Conservation (phyloP, 2,888 invertebrate genomes). For the Suillia variegata region DNA sequence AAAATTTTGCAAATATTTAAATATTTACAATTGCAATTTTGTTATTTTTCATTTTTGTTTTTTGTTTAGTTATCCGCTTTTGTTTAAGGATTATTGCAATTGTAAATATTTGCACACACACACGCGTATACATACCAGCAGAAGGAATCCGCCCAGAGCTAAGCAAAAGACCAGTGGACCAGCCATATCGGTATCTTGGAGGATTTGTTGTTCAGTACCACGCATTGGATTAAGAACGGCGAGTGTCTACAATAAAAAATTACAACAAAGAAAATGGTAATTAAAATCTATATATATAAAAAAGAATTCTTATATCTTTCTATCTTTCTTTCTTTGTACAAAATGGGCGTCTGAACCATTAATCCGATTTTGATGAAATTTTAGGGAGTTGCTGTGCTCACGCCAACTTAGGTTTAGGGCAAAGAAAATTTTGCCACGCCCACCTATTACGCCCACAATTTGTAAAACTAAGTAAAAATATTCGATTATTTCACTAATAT, state of each 20-base stretch:
- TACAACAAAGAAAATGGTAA: neutral
- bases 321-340: too few relatives aligned
- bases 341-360: too few relatives aligned
- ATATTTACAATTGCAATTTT: conserved; percentile 2
- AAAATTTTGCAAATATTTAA: conserved; percentile 4
- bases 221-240: conserved; percentile 75
- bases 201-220: conserved; percentile 65
- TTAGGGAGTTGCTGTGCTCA: too few relatives aligned
- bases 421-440: too few relatives aligned
- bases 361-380: too few relatives aligned
- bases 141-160: conserved; percentile 69
- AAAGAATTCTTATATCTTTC: neutral
- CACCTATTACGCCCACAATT: too few relatives aligned
- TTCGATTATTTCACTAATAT: too few relatives aligned
- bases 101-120: neutral
- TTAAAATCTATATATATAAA: neutral
- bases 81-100: conserved; percentile 9
- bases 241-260: conserved; percentile 63
- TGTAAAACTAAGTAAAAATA: too few relatives aligned
- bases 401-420: too few relatives aligned
- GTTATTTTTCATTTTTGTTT: neutral
- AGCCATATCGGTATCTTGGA: conserved; percentile 75
- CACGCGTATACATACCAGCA: conserved; percentile 61
- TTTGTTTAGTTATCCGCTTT: neutral
- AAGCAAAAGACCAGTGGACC: conserved; percentile 79